Conservation (phyloP, 2,113 vertebrate genomes). For the Tyrannus savana region DNA sequence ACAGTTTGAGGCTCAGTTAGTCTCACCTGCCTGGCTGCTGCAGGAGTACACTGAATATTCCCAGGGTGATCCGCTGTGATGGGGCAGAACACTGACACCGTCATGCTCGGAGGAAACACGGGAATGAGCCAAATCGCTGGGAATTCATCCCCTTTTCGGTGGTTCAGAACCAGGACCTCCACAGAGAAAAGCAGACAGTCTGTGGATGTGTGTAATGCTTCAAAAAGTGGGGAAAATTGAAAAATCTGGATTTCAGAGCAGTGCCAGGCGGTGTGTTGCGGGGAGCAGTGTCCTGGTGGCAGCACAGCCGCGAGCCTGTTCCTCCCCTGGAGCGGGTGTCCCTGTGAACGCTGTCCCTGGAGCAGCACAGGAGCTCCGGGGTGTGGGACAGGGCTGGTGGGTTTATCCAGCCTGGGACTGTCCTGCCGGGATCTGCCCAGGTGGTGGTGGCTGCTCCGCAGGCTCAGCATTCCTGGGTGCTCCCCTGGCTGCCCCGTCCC, state of each 20-base stretch:
- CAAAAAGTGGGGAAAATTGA: rapidly evolving
- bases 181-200: rapidly evolving
- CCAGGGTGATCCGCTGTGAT: rapidly evolving
- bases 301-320: rapidly evolving
- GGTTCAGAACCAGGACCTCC: background rate
- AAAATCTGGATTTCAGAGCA: rapidly evolving
- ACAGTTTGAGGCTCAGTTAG: background rate
- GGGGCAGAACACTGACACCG: rapidly evolving
- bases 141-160: background rate
- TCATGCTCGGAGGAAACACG: rapidly evolving
- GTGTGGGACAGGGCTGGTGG: background rate
- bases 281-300: background rate
- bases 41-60: background rate
- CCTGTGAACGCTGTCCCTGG: background rate
- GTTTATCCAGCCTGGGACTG: background rate
- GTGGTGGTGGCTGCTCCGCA: background rate
- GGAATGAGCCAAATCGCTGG: background rate
- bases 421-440: rapidly evolving
- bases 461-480: background rate
- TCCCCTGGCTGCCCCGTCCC: background rate
- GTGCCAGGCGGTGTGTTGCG: rapidly evolving
- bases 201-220: rapidly evolving
- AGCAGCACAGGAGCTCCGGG: background rate
- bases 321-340: background rate
- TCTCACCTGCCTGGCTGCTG: background rate